A percentile compares a stretch with the other conserved stretches of the same genome.
Conservation (phyloP, 2,113 vertebrate genomes). For the Sakesphorus luctuosus region DNA sequence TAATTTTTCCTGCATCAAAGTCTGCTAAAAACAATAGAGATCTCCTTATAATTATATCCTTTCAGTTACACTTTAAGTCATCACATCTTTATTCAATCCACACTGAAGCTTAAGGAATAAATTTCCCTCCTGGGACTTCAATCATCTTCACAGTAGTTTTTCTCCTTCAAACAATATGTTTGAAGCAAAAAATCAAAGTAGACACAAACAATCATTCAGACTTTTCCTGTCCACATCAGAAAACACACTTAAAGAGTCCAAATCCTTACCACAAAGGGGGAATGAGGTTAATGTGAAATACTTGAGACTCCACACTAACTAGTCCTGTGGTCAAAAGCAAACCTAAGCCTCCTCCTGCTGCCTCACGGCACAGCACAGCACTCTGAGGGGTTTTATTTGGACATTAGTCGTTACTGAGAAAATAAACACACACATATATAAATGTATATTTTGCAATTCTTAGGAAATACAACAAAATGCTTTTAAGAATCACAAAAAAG, state of each 20-base stretch:
- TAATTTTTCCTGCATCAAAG: neutral
- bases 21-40: neutral
- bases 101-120: neutral
- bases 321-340: neutral
- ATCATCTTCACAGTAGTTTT: neutral
- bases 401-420: too few species aligned
- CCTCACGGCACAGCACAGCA: neutral
- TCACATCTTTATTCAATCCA: neutral
- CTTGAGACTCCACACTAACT: neutral
- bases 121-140: neutral
- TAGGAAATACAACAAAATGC: neutral
- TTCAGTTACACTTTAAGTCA: neutral
- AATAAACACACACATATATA: too few species aligned
- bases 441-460: too few species aligned
- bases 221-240: neutral
- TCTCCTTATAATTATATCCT: neutral
- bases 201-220: neutral
- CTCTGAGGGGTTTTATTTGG: too few species aligned
- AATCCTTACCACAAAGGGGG: neutral
- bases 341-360: neutral
- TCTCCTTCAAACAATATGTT: neutral
- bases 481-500: neutral
- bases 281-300: neutral
- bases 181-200: neutral
- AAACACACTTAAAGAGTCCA: neutral